Evolutionary conservation across 2,797 vertebrate genomes (phyloP).

Genomic region (Columba guinea): DNA sequence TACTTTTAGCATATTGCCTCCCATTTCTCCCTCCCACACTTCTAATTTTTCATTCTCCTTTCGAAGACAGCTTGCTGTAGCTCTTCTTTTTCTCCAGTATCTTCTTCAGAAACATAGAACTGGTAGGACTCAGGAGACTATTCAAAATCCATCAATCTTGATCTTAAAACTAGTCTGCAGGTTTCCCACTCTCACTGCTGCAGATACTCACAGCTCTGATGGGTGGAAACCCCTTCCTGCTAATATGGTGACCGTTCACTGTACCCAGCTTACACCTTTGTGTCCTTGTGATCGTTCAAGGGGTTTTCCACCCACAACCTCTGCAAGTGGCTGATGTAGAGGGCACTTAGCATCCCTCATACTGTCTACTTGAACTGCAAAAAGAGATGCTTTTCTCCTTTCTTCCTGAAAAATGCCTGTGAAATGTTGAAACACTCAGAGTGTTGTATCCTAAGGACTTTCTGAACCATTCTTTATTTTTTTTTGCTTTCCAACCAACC

Average conservation of each 20-base stretch:
- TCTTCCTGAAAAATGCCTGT: neutral
- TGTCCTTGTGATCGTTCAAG: neutral
- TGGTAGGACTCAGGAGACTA: neutral
- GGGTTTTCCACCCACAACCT: neutral
- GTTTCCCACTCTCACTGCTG: neutral
- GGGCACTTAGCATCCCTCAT: neutral
- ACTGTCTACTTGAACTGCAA: neutral
- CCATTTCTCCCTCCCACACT: conserved; percentile 23
- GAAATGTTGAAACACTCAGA: neutral
- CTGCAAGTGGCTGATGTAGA: neutral
- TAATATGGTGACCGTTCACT: rapidly evolving
- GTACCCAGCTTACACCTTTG: neutral
- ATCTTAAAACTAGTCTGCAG: neutral
- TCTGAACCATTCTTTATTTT: neutral
- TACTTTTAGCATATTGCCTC: neutral
- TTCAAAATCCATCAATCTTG: neutral
- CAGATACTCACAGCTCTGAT: neutral
- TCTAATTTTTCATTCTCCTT: conserved; percentile 15
- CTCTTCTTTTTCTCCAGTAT: neutral
- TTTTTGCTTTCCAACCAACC: neutral
- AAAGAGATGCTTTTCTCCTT: neutral
- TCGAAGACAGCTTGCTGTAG: neutral
- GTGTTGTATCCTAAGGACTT: neutral
- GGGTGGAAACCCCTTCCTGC: neutral
- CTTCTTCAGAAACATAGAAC: neutral